Conservation (phyloP, 2,888 invertebrate species). For the Dromius quadrimaculatus region DNA sequence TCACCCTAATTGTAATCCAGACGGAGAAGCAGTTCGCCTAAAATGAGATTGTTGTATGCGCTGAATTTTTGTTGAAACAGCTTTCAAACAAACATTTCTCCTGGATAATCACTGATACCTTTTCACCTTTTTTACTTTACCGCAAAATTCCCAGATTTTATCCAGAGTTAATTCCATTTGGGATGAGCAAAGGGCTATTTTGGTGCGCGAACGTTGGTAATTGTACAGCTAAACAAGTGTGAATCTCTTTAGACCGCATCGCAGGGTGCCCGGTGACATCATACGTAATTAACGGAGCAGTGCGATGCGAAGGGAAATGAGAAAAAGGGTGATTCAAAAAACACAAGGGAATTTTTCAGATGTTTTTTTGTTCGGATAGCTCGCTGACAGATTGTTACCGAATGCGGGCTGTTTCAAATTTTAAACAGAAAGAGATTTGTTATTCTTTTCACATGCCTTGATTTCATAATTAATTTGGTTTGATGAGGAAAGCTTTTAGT, state of each 20-base stretch:
- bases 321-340: background rate
- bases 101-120: too few relatives aligned
- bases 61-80: background rate
- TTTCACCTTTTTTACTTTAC: too few relatives aligned
- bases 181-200: background rate
- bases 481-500: too few relatives aligned
- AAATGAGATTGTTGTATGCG: background rate
- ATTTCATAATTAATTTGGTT: too few relatives aligned
- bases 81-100: too few relatives aligned
- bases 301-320: background rate
- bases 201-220: conserved; percentile 9
- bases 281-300: conserved; percentile 6
- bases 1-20: too few relatives aligned
- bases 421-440: too few relatives aligned
- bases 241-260: conserved; percentile 18
- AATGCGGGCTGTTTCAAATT: too few relatives aligned
- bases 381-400: too few relatives aligned
- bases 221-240: conserved; percentile 33
- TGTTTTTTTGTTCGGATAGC: too few relatives aligned
- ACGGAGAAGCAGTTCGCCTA: background rate
- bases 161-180: conserved; percentile 19
- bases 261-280: background rate
- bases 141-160: background rate
- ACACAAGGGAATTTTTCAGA: background rate
- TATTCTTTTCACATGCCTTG: too few relatives aligned